Evolutionary conservation across 1,140 invertebrate genomes (phyloP).

Genomic region (Polyergus mexicanus): DNA sequence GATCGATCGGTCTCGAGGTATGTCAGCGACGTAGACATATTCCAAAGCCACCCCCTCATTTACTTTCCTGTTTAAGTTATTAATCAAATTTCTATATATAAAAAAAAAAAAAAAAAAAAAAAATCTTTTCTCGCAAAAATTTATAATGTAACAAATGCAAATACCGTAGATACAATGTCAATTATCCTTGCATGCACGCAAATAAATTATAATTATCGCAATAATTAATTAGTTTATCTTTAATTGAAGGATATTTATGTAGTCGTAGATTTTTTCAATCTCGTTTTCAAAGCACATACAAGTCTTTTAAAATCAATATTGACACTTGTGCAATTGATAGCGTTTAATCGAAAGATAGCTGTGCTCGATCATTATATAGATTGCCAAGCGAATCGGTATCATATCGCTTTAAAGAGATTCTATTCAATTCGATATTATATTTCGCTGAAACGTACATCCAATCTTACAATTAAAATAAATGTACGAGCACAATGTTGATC

Average conservation of each 20-base stretch:
- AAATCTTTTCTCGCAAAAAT: neutral
- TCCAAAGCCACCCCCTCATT: conserved; percentile 57
- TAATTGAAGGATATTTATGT: neutral
- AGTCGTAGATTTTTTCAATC: neutral
- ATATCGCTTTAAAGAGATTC: neutral
- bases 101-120: neutral
- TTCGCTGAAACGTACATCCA: neutral
- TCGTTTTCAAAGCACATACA: neutral
- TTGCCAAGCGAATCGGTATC: neutral
- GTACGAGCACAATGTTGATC: neutral
- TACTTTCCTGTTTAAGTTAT: conserved; percentile 11
- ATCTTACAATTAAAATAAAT: neutral
- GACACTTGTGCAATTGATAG: conserved; percentile 28
- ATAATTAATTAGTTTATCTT: neutral
- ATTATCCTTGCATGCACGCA: neutral
- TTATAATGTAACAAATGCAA: neutral
- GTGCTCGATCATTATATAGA: neutral
- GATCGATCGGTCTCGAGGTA: conserved; percentile 69
- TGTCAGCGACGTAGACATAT: conserved; percentile 57
- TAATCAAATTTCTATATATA: conserved; percentile 17
- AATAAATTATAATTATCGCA: conserved; percentile 7
- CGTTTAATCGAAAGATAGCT: conserved; percentile 32
- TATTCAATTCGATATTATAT: neutral
- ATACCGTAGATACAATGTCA: neutral
- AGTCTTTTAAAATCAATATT: conserved; percentile 16